Conservation (phyloP, 2,797 vertebrate genomes). For the Gallinago nigripennis region DNA sequence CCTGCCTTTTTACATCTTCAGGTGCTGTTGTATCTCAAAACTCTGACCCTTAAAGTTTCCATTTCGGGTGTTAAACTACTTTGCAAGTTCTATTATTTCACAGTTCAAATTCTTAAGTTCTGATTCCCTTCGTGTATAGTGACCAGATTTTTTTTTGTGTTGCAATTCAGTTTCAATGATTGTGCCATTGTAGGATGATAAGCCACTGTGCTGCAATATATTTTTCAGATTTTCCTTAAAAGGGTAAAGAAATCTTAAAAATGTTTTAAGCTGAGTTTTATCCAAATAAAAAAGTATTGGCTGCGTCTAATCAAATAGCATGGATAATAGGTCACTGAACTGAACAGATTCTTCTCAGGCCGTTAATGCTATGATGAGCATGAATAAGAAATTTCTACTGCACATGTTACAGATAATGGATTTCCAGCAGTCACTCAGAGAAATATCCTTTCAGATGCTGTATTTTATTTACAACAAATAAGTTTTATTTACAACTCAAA, state of each 20-base stretch:
- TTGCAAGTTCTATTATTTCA: not conserved
- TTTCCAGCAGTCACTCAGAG: conserved; percentile 4
- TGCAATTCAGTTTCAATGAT: not conserved
- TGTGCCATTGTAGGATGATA: not conserved
- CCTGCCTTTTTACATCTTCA: not conserved
- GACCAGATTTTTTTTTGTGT: not conserved
- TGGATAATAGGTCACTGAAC: conserved; percentile 8
- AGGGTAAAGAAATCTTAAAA: not conserved
- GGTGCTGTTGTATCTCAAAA: not conserved
- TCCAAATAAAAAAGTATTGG: not conserved
- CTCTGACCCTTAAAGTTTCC: not conserved
- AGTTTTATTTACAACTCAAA: not conserved
- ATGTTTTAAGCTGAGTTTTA: conserved; percentile 9
- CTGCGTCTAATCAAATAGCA: not conserved
- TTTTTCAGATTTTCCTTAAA: not conserved
- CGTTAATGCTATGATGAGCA: not conserved
- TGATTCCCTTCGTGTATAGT: not conserved
- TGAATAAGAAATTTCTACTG: conserved; percentile 27
- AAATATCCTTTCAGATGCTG: not conserved
- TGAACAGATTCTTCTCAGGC: conserved; percentile 20
- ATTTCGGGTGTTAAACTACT: not conserved
- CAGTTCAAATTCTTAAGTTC: not conserved
- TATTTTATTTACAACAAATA: not conserved
- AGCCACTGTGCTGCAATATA: not conserved
- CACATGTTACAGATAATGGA: not conserved